Percentiles rank a stretch among this genome's conserved stretches.
Evolutionary conservation across 2,888 invertebrate genomes (phyloP).

Genomic region (Hesperia comma): DNA sequence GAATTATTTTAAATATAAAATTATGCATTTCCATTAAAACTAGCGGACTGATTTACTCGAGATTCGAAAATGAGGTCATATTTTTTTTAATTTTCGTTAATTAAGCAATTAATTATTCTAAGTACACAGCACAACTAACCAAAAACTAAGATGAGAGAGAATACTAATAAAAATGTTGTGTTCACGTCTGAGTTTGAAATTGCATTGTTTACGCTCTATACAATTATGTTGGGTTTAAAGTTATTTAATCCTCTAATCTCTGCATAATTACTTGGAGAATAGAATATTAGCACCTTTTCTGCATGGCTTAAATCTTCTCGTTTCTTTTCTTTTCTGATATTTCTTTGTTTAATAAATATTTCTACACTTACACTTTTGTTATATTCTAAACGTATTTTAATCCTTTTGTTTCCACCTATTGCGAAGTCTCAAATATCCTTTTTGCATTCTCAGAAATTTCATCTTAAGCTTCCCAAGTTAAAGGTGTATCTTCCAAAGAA

Average conservation of each 20-base stretch:
- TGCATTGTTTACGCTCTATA: slow-evolving; percentile 38
- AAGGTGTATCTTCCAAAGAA: slow-evolving; percentile 34
- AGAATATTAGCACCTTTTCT: slow-evolving; percentile 24
- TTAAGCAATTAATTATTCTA: slow-evolving; percentile 70
- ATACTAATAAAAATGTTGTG: slow-evolving; percentile 66
- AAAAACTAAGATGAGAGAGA: slow-evolving; percentile 75
- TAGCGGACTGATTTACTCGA: slow-evolving; percentile 80
- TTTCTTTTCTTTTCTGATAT: slow-evolving; percentile 7
- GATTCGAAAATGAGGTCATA: slow-evolving; percentile 71
- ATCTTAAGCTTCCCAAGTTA: slow-evolving; percentile 1
- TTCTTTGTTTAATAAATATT: slow-evolving; percentile 26
- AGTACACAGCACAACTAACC: slow-evolving; percentile 83
- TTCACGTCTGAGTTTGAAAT: slow-evolving; percentile 40
- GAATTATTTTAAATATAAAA: slow-evolving; percentile 62
- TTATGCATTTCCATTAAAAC: slow-evolving; percentile 66
- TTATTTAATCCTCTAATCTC: slow-evolving; percentile 26
- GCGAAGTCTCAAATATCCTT: not conserved
- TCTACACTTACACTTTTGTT: not conserved
- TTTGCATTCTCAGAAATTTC: slow-evolving; percentile 19
- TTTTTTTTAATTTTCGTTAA: slow-evolving; percentile 54
- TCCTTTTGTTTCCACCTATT: not conserved
- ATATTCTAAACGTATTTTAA: slow-evolving; percentile 3
- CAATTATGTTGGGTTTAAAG: slow-evolving; percentile 20
- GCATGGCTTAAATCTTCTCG: slow-evolving; percentile 12
- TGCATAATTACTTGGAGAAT: slow-evolving; percentile 17